Conservation (phyloP, 2,113 vertebrate genomes). For the Paratilapia polleni region DNA sequence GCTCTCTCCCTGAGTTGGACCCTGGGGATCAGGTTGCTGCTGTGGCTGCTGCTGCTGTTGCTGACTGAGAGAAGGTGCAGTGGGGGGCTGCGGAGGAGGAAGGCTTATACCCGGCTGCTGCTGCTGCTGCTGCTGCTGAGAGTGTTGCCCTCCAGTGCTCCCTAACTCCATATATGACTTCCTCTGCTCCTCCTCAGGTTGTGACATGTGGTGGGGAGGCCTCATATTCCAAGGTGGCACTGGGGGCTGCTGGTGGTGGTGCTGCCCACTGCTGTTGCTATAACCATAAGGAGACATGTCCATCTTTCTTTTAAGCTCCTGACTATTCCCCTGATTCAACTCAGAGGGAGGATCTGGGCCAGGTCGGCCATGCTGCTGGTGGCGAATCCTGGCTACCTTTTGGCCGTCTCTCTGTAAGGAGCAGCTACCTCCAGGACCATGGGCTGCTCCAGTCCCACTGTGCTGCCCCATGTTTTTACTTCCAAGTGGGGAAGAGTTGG, state of each 20-base stretch:
- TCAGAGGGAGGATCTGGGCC: conserved; percentile 80
- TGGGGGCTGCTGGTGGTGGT: conserved; percentile 78
- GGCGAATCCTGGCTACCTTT: conserved; percentile 94
- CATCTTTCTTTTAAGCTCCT: conserved; percentile 88
- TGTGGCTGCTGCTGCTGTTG: conserved; percentile 68
- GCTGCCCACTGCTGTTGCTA: conserved; percentile 76
- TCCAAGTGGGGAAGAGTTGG: conserved; percentile 77
- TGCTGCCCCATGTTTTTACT: conserved; percentile 76
- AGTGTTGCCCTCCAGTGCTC: conserved; percentile 61
- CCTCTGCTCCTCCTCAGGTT: conserved; percentile 82
- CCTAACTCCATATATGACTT: conserved; percentile 92
- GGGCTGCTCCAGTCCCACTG: conserved; percentile 49
- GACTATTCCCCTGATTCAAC: conserved; percentile 65
- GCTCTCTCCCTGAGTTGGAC: conserved; percentile 83
- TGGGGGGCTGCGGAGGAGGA: conserved; percentile 64
- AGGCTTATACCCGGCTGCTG: conserved; percentile 60
- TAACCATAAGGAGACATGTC: conserved; percentile 88
- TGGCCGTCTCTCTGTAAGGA: conserved; percentile 91
- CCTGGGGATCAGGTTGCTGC: conserved; percentile 84
- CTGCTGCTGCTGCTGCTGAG: conserved; percentile 68
- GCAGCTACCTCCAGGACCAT: conserved; percentile 79
- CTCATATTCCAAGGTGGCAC: conserved; percentile 88
- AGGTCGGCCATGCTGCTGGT: conserved; percentile 89
- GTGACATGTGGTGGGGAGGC: conserved; percentile 82
- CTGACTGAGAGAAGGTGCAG: conserved; percentile 58